These are phyloP conservation scores for Eidolon helvum DNA, from an alignment of 2,113 vertebrate species.

Conservation along the genomic window DNA sequence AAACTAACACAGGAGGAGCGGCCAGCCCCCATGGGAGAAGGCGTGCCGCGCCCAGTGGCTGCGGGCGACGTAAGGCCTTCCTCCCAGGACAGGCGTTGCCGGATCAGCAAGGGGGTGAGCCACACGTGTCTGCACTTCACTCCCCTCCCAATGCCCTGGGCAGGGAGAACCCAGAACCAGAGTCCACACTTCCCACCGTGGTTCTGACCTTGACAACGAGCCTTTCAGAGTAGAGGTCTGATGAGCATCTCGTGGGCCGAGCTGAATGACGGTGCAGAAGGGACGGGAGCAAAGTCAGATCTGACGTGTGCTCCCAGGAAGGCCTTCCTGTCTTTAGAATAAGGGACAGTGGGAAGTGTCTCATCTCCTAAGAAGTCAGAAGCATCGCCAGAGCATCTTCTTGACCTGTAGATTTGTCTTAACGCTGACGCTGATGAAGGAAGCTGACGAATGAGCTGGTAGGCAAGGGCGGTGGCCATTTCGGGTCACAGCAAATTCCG, in stretches of 20 bases:
- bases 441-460: fast-evolving
- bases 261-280: fast-evolving
- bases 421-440: too few relatives aligned
- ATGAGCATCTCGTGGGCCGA: fast-evolving
- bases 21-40: not conserved
- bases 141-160: not conserved
- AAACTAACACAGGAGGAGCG: not conserved
- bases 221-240: not conserved
- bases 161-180: not conserved
- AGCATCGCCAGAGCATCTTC: fast-evolving
- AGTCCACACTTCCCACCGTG: too few relatives aligned
- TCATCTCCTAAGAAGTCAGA: not conserved
- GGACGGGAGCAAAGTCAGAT: fast-evolving
- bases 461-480: not conserved
- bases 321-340: too few relatives aligned
- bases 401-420: not conserved
- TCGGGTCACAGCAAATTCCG: not conserved
- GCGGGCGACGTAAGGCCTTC: not conserved
- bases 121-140: not conserved
- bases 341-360: not conserved
- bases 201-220: not conserved
- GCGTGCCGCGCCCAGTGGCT: fast-evolving
- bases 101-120: not conserved
- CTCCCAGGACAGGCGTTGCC: not conserved
- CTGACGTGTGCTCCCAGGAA: too few relatives aligned